phyloP scores from a whole-genome alignment of 2,888 invertebrate species.

The Clanis bilineata region DNA sequence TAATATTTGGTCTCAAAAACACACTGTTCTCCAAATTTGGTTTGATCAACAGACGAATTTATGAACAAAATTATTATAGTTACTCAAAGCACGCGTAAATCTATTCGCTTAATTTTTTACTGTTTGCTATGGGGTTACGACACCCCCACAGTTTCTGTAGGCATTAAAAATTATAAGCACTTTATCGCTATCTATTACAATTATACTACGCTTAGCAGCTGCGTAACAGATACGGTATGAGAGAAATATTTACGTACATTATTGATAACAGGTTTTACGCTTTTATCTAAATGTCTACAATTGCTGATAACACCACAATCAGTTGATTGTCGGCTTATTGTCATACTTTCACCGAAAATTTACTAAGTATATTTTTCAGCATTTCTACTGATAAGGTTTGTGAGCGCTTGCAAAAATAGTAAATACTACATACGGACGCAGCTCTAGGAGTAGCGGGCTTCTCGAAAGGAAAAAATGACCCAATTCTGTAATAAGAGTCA shows the following conservation, averaged over 20 bases:
- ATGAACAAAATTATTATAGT: too few species aligned
- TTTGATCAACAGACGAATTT: too few species aligned
- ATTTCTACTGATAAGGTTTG: background rate
- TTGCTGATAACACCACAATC: constrained; percentile 3
- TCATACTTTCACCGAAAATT: constrained; percentile 1
- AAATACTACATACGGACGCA: background rate
- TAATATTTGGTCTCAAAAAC: too few species aligned
- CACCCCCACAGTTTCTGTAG: background rate
- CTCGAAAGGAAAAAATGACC: too few species aligned
- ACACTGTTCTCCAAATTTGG: too few species aligned
- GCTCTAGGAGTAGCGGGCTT: too few species aligned
- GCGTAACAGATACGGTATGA: constrained; percentile 12
- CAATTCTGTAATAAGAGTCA: too few species aligned
- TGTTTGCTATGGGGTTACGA: too few species aligned
- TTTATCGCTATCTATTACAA: constrained; percentile 10
- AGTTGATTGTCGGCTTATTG: constrained; percentile 2
- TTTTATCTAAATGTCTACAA: constrained; percentile 3
- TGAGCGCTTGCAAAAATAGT: background rate
- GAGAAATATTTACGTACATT: background rate
- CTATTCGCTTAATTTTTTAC: too few species aligned
- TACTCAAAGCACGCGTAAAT: too few species aligned
- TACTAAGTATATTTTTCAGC: too few species aligned
- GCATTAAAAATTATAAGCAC: background rate
- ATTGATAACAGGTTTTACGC: constrained; percentile 11
- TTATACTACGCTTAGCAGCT: background rate